Conservation (phyloP, 1,140 invertebrate species). For the Drosophila setifemur region DNA sequence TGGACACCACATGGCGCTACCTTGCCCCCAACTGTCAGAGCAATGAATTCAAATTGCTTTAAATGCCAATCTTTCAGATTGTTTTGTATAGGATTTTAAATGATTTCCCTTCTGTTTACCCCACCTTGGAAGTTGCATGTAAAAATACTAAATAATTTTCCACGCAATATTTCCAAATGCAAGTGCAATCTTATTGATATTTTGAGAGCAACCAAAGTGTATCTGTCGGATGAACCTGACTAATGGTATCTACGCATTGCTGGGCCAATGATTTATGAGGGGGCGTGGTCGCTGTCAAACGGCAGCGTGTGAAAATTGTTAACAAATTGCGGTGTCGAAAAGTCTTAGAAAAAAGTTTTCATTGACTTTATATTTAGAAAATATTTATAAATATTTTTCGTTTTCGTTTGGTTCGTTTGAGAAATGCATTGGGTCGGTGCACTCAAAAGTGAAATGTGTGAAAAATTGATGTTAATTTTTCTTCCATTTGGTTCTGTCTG, state of each 20-base stretch:
- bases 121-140: too few relatives aligned
- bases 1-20: conserved; percentile 63
- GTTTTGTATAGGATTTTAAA: conserved; percentile 28
- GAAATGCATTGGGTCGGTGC: conserved; percentile 35
- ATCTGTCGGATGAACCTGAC: conserved; percentile 62
- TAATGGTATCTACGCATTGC: conserved; percentile 58
- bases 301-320: conserved; percentile 74
- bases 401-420: not conserved
- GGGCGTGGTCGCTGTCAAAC: conserved; percentile 60
- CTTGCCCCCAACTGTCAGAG: conserved; percentile 52
- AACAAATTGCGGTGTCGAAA: conserved; percentile 78
- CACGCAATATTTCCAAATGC: conserved; percentile 11
- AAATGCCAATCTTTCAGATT: conserved; percentile 2
- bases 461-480: conserved; percentile 58
- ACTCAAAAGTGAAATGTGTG: conserved; percentile 70
- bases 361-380: conserved; percentile 61
- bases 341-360: conserved; percentile 56
- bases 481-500: not conserved
- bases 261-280: conserved; percentile 56
- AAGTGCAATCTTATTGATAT: conserved; percentile 33
- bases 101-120: not conserved
- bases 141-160: conserved; percentile 29
- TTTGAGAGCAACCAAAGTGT: conserved; percentile 27
- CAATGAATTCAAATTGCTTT: conserved; percentile 36
- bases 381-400: conserved; percentile 51